Percentiles rank a stretch among this genome's conserved stretches.
Evolutionary conservation across 2,888 invertebrate genomes (phyloP).

Genomic region (Agonopterix alstromeriana): DNA sequence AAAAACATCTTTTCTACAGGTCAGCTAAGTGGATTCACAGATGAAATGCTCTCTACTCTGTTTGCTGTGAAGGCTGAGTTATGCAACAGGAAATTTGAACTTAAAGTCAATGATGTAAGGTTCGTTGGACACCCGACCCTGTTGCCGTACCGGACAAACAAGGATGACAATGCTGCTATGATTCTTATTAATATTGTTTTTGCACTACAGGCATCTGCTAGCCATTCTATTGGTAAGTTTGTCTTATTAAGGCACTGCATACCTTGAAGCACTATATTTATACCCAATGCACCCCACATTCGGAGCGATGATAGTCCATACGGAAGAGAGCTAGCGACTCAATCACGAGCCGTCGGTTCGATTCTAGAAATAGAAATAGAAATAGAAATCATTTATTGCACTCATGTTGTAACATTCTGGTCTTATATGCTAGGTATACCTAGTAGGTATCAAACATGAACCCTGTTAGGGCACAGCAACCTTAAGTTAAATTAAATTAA

Average conservation of each 20-base stretch:
- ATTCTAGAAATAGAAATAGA: no score
- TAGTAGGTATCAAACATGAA: no score
- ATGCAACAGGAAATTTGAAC: conserved; percentile 93
- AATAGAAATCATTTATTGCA: no score
- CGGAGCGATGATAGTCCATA: no score
- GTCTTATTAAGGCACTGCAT: neutral
- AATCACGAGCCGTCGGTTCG: no score
- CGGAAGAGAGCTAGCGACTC: no score
- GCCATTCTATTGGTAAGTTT: conserved; percentile 86
- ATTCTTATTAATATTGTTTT: conserved; percentile 93
- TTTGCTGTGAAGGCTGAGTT: conserved; percentile 94
- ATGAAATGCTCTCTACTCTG: conserved; percentile 90
- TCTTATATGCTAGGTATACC: no score
- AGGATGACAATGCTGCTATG: conserved; percentile 81
- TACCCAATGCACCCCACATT: no score
- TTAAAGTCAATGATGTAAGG: conserved; percentile 96
- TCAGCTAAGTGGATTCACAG: conserved; percentile 84
- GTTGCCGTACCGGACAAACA: conserved; percentile 81
- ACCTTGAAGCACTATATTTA: no score
- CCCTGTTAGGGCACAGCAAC: no score
- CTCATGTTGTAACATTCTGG: no score
- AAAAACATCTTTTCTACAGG: conserved; percentile 32
- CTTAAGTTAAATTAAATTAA: no score
- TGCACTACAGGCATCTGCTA: conserved; percentile 92
- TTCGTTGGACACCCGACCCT: conserved; percentile 96